Conservation (phyloP, 2,888 invertebrate genomes). For the Anoplius nigerrimus region DNA sequence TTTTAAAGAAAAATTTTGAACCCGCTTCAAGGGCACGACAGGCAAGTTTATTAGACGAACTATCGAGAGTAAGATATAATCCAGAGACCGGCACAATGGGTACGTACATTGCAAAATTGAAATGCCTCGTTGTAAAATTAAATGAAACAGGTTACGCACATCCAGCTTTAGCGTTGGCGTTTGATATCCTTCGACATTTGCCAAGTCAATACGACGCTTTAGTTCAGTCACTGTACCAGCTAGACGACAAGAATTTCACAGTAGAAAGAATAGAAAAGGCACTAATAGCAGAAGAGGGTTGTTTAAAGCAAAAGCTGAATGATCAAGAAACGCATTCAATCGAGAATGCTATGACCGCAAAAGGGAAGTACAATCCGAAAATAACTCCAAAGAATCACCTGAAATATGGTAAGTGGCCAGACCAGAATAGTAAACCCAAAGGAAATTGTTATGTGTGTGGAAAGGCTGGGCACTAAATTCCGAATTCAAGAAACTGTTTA, state of each 20-base stretch:
- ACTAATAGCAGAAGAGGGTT: neutral
- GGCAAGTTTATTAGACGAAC: neutral
- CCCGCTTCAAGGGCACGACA: neutral
- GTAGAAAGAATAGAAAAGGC: neutral
- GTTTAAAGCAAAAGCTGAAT: neutral
- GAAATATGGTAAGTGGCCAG: neutral
- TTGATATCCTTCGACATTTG: neutral
- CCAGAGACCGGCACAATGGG: slow-evolving; percentile 1
- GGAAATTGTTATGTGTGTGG: slow-evolving; percentile 15
- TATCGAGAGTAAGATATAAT: slow-evolving; percentile 1
- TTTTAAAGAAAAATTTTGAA: slow-evolving; percentile 4
- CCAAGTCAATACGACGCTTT: neutral
- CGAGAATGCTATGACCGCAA: neutral
- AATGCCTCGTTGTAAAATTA: neutral
- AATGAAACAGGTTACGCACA: neutral
- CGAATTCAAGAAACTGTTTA: slow-evolving; percentile 14
- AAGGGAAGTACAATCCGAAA: neutral
- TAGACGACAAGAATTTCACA: slow-evolving; percentile 1
- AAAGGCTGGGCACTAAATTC: slow-evolving; percentile 14
- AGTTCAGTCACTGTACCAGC: neutral
- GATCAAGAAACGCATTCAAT: neutral
- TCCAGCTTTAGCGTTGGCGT: neutral
- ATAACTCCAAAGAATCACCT: neutral
- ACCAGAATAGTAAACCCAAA: neutral
- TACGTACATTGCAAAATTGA: neutral